A percentile compares a stretch with the other conserved stretches of the same genome.
Evolutionary conservation across 2,113 vertebrate genomes (phyloP).

Genomic region (Dendrocopos noguchii): DNA sequence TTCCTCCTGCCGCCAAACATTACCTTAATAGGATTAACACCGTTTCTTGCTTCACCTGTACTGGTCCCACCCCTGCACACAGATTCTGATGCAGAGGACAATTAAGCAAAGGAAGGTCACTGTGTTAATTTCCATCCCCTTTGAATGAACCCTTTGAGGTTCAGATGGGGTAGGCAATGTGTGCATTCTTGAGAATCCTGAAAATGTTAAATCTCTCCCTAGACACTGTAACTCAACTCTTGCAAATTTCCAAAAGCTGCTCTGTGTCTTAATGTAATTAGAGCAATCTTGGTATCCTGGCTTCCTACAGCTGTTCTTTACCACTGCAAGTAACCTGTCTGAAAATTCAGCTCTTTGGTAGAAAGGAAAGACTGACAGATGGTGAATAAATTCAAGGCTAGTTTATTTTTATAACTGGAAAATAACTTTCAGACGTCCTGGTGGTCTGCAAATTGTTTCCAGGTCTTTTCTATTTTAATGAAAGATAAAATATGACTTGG

Average conservation of each 20-base stretch:
- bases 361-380: slow-evolving; percentile 48
- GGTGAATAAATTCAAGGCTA: slow-evolving; percentile 55
- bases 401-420: slow-evolving; percentile 57
- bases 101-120: not conserved
- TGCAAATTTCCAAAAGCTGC: slow-evolving; percentile 6
- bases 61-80: not conserved
- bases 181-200: not conserved
- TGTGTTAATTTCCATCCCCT: not conserved
- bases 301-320: slow-evolving; percentile 4
- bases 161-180: not conserved
- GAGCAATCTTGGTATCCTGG: not conserved
- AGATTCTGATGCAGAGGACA: not conserved
- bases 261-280: slow-evolving; percentile 20
- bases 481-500: slow-evolving; percentile 49
- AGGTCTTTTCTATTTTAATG: slow-evolving; percentile 57
- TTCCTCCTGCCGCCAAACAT: not conserved
- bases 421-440: slow-evolving; percentile 58
- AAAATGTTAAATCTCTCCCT: slow-evolving; percentile 6
- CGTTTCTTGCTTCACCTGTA: not conserved
- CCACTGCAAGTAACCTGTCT: not conserved
- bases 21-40: not conserved
- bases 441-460: slow-evolving; percentile 57
- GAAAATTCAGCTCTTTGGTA: slow-evolving; percentile 33
- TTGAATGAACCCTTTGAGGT: not conserved
- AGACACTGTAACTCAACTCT: slow-evolving; percentile 4